Conservation (phyloP, 1,140 invertebrate genomes). For the Dreissena rostriformis region DNA sequence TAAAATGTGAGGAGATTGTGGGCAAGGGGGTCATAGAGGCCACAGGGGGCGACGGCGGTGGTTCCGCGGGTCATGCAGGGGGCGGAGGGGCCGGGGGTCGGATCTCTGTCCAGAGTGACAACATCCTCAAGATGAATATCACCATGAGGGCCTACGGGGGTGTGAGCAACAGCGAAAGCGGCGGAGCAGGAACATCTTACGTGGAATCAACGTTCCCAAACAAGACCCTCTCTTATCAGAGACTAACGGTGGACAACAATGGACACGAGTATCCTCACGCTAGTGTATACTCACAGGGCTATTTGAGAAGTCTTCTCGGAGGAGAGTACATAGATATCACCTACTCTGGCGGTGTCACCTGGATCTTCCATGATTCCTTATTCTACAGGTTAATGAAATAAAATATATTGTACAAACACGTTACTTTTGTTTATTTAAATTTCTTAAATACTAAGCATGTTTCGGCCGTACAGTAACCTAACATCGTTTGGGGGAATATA, state of each 20-base stretch:
- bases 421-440: too few species aligned
- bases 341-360: slow-evolving; percentile 69
- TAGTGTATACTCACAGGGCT: slow-evolving; percentile 37
- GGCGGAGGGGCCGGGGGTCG: slow-evolving; percentile 71
- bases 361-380: slow-evolving; percentile 64
- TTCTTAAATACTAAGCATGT: too few species aligned
- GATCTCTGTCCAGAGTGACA: slow-evolving; percentile 67
- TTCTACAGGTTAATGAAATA: slow-evolving; percentile 43
- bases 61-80: slow-evolving; percentile 39
- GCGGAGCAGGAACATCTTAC: slow-evolving; percentile 71
- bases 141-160: slow-evolving; percentile 68
- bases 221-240: slow-evolving; percentile 40
- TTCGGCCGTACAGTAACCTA: too few species aligned
- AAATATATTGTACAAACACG: too few species aligned
- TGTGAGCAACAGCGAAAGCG: slow-evolving; percentile 64
- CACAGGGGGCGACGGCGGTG: slow-evolving; percentile 62
- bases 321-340: slow-evolving; percentile 67
- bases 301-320: slow-evolving; percentile 61
- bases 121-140: slow-evolving; percentile 70
- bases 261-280: slow-evolving; percentile 66
- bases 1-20: slow-evolving; percentile 69
- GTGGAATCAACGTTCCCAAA: slow-evolving; percentile 55
- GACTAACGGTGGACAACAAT: slow-evolving; percentile 67
- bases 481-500: too few species aligned
- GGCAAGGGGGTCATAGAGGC: slow-evolving; percentile 69